phyloP scores from a whole-genome alignment of 2,888 invertebrate genomes.

The Metallyticus violacea region DNA sequence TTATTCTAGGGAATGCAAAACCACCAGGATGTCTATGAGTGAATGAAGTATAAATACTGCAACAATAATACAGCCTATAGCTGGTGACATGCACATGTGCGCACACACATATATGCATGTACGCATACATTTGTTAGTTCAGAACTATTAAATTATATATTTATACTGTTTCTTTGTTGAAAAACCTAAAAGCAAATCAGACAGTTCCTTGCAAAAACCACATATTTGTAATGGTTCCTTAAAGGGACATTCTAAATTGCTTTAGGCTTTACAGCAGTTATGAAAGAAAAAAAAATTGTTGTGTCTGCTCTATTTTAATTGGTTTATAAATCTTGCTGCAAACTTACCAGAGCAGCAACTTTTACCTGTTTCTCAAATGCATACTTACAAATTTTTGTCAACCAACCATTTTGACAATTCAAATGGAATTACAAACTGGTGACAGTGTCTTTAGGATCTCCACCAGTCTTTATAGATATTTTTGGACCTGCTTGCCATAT shows the following conservation, averaged over 20 bases:
- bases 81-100: too few species aligned
- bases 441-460: too few species aligned
- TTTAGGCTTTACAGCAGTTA: background rate
- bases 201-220: too few species aligned
- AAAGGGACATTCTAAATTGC: background rate
- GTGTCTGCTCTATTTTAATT: background rate
- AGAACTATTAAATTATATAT: too few species aligned
- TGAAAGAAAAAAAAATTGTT: too few species aligned
- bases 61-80: too few species aligned
- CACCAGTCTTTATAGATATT: too few species aligned
- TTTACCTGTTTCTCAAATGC: background rate
- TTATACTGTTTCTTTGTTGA: too few species aligned
- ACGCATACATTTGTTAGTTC: too few species aligned
- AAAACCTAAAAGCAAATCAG: background rate
- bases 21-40: background rate
- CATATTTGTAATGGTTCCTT: background rate
- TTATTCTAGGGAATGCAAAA: conserved; percentile 18
- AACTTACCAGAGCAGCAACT: background rate
- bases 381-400: background rate
- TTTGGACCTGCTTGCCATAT: too few species aligned
- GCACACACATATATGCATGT: too few species aligned
- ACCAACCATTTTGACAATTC: background rate
- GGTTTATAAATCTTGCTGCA: background rate
- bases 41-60: background rate
- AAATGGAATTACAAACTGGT: too few species aligned